These are phyloP conservation scores for Plebejus anna DNA, from an alignment of 2,888 invertebrate genomes.

Conservation along the genomic window DNA sequence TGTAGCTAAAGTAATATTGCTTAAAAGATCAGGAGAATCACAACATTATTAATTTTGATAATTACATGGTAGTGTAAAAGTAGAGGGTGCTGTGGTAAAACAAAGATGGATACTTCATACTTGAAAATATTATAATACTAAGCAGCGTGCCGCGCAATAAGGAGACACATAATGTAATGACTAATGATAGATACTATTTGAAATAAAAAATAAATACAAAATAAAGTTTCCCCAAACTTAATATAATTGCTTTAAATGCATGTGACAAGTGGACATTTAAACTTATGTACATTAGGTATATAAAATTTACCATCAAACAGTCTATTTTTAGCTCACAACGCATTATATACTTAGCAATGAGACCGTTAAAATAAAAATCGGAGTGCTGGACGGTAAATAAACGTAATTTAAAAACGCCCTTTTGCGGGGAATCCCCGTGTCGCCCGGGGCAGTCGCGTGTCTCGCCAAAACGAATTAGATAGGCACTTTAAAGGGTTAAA, in stretches of 20 bases:
- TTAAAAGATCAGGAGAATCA: too few relatives aligned
- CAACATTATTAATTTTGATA: background rate
- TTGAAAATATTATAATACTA: too few relatives aligned
- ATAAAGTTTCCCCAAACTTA: slow-evolving; percentile 43
- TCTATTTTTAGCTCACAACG: background rate
- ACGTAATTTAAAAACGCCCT: background rate
- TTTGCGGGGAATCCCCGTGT: slow-evolving; percentile 47
- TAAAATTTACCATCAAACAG: background rate
- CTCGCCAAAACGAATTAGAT: slow-evolving; percentile 46
- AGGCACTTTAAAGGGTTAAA: slow-evolving; percentile 32
- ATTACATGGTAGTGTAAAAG: background rate
- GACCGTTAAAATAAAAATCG: background rate
- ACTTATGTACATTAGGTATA: too few relatives aligned
- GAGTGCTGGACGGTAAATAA: background rate
- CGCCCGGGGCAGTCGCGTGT: slow-evolving; percentile 52
- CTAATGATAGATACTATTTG: too few relatives aligned
- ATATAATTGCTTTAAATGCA: slow-evolving; percentile 58
- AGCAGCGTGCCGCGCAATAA: too few relatives aligned
- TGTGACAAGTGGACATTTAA: slow-evolving; percentile 61
- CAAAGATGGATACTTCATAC: too few relatives aligned
- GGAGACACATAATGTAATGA: too few relatives aligned
- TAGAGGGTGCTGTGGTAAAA: too few relatives aligned
- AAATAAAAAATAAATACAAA: slow-evolving; percentile 38
- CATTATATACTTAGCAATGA: background rate
- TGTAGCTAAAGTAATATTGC: background rate